Conservation (phyloP, 2,888 invertebrate genomes). For the Macrophya annulata region DNA sequence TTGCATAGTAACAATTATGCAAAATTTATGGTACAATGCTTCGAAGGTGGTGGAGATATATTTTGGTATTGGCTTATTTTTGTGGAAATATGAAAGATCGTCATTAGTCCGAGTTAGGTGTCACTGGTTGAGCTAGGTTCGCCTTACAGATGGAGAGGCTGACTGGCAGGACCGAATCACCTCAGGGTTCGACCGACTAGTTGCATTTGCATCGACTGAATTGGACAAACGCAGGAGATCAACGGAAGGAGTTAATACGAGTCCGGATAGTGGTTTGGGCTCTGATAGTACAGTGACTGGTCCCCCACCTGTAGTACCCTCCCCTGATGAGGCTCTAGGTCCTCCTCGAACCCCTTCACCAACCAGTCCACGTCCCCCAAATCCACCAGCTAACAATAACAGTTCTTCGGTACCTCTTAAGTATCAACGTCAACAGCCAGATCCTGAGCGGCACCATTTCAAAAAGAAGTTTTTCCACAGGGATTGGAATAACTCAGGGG, state of each 20-base stretch:
- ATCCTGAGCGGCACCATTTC: slow-evolving; percentile 84
- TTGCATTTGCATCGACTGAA: slow-evolving; percentile 96
- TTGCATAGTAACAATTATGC: slow-evolving; percentile 5
- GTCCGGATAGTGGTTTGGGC: slow-evolving; percentile 93
- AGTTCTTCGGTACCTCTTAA: slow-evolving; percentile 79
- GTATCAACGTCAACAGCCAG: slow-evolving; percentile 83
- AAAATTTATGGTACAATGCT: slow-evolving; percentile 22
- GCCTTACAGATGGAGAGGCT: slow-evolving; percentile 86
- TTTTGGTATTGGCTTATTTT: slow-evolving; percentile 75
- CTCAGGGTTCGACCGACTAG: slow-evolving; percentile 95
- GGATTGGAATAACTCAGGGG: slow-evolving; percentile 78
- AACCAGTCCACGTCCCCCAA: slow-evolving; percentile 80
- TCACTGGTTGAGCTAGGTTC: slow-evolving; percentile 53
- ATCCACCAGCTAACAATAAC: slow-evolving; percentile 79
- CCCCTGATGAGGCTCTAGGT: slow-evolving; percentile 79
- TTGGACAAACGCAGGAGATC: slow-evolving; percentile 93
- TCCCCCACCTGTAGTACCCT: slow-evolving; percentile 75
- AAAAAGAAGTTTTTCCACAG: slow-evolving; percentile 93
- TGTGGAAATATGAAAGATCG: slow-evolving; percentile 72
- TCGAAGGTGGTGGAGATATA: slow-evolving; percentile 40
- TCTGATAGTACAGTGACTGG: slow-evolving; percentile 78
- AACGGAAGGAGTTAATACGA: slow-evolving; percentile 91
- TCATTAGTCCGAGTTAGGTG: slow-evolving; percentile 37
- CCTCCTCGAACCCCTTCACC: slow-evolving; percentile 83
- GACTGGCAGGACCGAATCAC: slow-evolving; percentile 97